Evolutionary conservation across 2,113 vertebrate species (phyloP).

Genomic region (Leptobrachium ailaonicum): DNA sequence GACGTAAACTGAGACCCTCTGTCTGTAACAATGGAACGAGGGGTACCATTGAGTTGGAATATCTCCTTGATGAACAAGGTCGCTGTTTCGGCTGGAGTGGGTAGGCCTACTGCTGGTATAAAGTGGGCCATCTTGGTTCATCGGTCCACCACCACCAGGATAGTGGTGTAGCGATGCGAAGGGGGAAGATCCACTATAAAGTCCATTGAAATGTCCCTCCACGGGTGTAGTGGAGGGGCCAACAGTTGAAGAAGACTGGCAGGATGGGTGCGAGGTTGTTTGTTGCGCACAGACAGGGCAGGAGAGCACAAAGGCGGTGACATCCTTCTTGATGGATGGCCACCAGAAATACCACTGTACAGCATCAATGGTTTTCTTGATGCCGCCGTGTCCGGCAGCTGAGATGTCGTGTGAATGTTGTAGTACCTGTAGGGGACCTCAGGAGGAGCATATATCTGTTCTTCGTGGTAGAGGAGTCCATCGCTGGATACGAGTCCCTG

Average conservation of each 20-base stretch:
- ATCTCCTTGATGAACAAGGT: neutral
- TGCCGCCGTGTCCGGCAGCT: neutral
- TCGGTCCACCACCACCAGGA: neutral
- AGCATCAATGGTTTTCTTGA: neutral
- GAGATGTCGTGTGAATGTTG: neutral
- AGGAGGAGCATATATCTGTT: too few species aligned
- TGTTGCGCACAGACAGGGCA: neutral
- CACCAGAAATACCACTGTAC: neutral
- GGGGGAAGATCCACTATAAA: neutral
- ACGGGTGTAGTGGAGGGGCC: neutral
- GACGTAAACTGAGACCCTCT: too few species aligned
- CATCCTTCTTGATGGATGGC: neutral
- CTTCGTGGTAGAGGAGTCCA: too few species aligned
- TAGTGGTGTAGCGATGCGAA: neutral
- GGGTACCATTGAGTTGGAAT: neutral
- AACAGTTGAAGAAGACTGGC: too few species aligned
- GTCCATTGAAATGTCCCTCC: neutral
- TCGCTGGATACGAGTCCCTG: too few species aligned
- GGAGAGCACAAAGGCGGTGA: neutral
- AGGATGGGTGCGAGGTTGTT: too few species aligned
- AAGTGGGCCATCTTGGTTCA: neutral
- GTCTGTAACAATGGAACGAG: too few species aligned
- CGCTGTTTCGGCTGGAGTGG: neutral
- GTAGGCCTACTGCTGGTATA: neutral
- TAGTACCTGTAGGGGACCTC: neutral